phyloP scores from a whole-genome alignment of 2,797 vertebrate species.

The Gallinago nigripennis region DNA sequence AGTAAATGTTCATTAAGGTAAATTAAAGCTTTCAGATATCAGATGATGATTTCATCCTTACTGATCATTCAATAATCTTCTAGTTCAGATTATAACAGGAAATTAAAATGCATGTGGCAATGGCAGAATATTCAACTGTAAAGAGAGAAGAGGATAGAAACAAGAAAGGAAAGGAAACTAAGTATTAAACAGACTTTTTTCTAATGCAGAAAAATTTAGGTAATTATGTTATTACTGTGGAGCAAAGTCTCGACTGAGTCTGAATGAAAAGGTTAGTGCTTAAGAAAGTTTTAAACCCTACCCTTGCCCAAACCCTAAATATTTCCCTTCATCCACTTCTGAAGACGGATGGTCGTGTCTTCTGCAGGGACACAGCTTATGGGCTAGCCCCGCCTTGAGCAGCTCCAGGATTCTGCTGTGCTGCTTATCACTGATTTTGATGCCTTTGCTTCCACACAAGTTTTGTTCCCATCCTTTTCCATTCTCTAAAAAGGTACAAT shows the following conservation, averaged over 20 bases:
- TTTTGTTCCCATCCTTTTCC: not conserved
- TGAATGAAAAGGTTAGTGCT: not conserved
- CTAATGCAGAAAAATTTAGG: not conserved
- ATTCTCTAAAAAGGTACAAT: not conserved
- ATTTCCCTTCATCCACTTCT: not conserved
- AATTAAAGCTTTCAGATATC: not conserved
- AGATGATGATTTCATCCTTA: not conserved
- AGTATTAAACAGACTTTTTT: not conserved
- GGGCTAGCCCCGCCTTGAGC: not conserved
- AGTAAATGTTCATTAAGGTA: not conserved
- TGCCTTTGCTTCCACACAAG: not conserved
- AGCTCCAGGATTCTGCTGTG: not conserved
- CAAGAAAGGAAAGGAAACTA: not conserved
- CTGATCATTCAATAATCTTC: not conserved
- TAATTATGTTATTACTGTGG: not conserved
- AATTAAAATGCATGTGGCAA: not conserved
- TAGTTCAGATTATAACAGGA: not conserved
- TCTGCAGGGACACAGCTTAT: not conserved
- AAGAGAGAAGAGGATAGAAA: not conserved
- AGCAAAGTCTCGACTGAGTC: not conserved
- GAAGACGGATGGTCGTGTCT: not conserved
- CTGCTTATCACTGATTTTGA: not conserved
- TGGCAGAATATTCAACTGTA: not conserved
- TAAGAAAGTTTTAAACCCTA: not conserved
- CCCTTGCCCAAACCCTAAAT: not conserved